A percentile compares a stretch with the other conserved stretches of the same genome.
Conservation (phyloP, 2,888 invertebrate species). For the Rambutsinella grinnellia region DNA sequence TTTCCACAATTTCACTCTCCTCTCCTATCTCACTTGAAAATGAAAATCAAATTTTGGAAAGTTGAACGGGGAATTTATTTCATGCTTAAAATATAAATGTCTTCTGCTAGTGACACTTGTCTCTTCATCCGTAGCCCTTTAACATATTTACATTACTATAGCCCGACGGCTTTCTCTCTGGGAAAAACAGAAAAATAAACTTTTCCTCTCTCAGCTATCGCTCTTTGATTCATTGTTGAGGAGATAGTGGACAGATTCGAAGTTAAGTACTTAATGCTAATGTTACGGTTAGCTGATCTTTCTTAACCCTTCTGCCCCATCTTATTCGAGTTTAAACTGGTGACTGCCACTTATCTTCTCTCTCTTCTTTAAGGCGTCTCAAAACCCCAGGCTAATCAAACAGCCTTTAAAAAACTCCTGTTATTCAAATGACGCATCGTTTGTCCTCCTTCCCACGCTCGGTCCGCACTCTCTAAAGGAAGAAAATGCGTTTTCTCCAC, state of each 20-base stretch:
- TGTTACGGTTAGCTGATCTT: constrained; percentile 45
- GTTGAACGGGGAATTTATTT: no score
- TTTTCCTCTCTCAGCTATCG: no score
- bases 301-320: not conserved
- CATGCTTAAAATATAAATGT: not conserved
- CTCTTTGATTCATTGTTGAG: no score
- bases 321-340: not conserved
- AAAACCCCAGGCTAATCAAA: constrained; percentile 55
- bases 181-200: no score
- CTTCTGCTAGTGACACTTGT: not conserved
- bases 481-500: not conserved
- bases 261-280: constrained; percentile 35
- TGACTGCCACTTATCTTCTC: constrained; percentile 10
- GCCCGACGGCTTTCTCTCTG: no score
- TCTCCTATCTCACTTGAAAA: not conserved
- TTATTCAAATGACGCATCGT: constrained; percentile 52
- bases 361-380: constrained; percentile 38
- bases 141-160: no score
- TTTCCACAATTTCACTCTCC: no score
- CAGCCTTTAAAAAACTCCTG: constrained; percentile 48
- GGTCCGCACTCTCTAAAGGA: no score
- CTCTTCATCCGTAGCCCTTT: not conserved
- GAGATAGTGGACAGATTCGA: no score
- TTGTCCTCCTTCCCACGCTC: constrained; percentile 51
- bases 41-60: not conserved